A percentile compares a stretch with the other conserved stretches of the same genome.
Evolutionary conservation across 2,888 invertebrate species (phyloP).

Genomic region (Diarsia rubi): DNA sequence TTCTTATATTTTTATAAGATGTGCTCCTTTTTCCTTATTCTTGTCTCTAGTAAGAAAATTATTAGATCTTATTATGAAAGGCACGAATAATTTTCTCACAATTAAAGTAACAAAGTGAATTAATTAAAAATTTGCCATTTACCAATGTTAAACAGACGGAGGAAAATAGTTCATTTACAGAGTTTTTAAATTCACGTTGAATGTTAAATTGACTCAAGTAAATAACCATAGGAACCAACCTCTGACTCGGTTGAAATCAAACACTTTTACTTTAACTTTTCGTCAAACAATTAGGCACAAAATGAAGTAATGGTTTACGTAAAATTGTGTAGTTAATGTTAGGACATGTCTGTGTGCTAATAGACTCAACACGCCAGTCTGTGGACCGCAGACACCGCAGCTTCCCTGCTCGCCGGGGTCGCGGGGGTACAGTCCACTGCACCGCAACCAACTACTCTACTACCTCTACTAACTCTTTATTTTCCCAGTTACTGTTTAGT

Average conservation of each 20-base stretch:
- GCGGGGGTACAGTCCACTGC: too few relatives aligned
- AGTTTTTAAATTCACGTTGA: not conserved
- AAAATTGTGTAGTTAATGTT: not conserved
- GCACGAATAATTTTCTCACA: not conserved
- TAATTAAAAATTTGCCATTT: not conserved
- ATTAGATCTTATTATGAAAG: not conserved
- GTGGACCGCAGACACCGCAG: not conserved
- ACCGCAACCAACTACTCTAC: not conserved
- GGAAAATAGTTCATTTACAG: not conserved
- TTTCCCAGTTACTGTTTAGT: conserved; percentile 12
- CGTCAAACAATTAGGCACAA: not conserved
- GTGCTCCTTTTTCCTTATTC: not conserved
- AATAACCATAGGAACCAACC: not conserved
- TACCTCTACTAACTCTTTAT: not conserved
- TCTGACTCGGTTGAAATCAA: not conserved
- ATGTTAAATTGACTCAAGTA: not conserved
- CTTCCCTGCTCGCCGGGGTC: conserved; percentile 3
- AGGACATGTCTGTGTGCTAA: not conserved
- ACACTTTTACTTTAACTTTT: conserved; percentile 1
- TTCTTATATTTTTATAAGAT: conserved; percentile 21
- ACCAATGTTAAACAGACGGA: not conserved
- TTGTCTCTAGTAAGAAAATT: not conserved
- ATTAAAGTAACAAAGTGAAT: not conserved
- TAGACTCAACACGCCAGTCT: not conserved
- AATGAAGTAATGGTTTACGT: not conserved